phyloP scores from a whole-genome alignment of 2,113 vertebrate genomes.

The Dunckerocampus dactyliophorus region DNA sequence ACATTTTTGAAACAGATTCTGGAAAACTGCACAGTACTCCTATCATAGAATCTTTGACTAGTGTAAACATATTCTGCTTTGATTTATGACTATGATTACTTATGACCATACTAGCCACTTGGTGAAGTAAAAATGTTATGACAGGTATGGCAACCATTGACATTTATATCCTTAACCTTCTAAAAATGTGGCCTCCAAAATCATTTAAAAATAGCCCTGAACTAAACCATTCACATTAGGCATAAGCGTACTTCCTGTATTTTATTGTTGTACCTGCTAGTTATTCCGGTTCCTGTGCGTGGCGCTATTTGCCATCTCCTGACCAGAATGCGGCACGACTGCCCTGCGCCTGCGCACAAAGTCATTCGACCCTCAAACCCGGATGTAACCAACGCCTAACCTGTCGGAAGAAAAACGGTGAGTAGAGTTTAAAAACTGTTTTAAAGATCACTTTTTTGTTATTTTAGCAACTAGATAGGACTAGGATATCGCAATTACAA shows the following conservation, averaged over 20 bases:
- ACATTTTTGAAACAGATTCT: no score
- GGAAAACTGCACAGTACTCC: no score
- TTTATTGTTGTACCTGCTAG: constrained; percentile 1
- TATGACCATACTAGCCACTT: no score
- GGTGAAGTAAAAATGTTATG: no score
- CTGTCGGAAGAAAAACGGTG: constrained; percentile 69
- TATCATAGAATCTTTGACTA: no score
- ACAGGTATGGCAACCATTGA: no score
- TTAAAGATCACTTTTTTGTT: neutral
- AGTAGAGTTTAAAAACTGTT: constrained; percentile 45
- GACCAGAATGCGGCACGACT: neutral
- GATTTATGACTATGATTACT: no score
- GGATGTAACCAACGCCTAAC: constrained; percentile 83
- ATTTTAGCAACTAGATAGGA: neutral
- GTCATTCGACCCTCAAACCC: constrained; percentile 64
- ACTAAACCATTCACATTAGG: no score
- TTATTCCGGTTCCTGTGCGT: constrained; percentile 30
- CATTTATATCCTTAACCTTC: no score
- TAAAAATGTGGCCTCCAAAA: no score
- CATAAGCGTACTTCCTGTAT: neutral
- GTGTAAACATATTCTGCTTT: no score
- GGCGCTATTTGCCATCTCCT: constrained; percentile 31
- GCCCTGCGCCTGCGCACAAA: constrained; percentile 44
- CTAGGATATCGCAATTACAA: neutral
- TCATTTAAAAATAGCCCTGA: no score